Conservation (phyloP, 1,140 invertebrate genomes). For the Acromyrmex charruanus region DNA sequence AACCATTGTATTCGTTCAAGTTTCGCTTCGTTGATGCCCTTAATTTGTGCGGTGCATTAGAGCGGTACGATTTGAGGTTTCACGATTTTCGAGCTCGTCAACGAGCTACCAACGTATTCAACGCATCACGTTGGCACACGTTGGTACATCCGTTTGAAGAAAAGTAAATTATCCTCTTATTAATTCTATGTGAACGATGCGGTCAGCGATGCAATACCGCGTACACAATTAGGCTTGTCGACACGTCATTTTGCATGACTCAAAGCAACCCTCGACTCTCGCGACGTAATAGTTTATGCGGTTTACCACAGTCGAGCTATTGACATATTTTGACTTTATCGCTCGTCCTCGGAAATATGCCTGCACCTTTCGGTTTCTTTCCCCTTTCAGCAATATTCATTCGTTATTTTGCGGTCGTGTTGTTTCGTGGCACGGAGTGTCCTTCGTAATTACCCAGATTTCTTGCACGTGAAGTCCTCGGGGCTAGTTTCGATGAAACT, state of each 20-base stretch:
- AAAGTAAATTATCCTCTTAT: slow-evolving; percentile 52
- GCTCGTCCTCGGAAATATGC: slow-evolving; percentile 25
- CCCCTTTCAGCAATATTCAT: slow-evolving; percentile 25
- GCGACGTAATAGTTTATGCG: slow-evolving; percentile 75
- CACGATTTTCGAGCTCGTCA: slow-evolving; percentile 54
- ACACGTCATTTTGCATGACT: slow-evolving; percentile 85
- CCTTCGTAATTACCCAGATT: slow-evolving; percentile 44
- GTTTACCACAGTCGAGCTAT: slow-evolving; percentile 83
- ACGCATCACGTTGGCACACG: slow-evolving; percentile 7
- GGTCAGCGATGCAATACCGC: slow-evolving; percentile 46
- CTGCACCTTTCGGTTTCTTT: slow-evolving; percentile 14
- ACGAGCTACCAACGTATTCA: neutral
- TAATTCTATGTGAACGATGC: slow-evolving; percentile 64
- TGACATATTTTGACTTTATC: slow-evolving; percentile 85
- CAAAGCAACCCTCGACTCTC: slow-evolving; percentile 71
- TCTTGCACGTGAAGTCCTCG: slow-evolving; percentile 5
- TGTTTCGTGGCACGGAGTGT: slow-evolving; percentile 15
- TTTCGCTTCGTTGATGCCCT: slow-evolving; percentile 37
- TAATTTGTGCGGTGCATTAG: slow-evolving; percentile 44
- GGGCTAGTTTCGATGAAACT: neutral
- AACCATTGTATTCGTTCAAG: neutral
- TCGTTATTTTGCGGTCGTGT: slow-evolving; percentile 60
- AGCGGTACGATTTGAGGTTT: slow-evolving; percentile 66
- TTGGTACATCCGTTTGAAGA: neutral
- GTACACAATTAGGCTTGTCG: slow-evolving; percentile 77